These are phyloP conservation scores for Melinaea marsaeus DNA, from an alignment of 2,888 invertebrate species.

Conservation along the genomic window DNA sequence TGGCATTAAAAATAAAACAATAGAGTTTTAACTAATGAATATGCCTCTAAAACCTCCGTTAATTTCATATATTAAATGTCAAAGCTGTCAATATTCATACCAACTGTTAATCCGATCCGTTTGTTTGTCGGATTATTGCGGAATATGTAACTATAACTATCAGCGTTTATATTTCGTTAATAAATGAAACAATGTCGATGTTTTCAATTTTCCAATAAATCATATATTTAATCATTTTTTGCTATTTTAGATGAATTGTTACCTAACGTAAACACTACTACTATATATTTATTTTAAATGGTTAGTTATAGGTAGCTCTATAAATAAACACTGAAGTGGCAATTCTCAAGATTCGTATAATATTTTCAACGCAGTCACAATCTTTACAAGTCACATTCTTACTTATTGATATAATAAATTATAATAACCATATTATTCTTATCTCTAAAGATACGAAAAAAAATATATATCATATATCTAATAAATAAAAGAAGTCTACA, in stretches of 20 bases:
- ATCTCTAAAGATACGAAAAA: no score
- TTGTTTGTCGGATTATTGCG: conserved; percentile 13
- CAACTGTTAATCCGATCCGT: conserved; percentile 11
- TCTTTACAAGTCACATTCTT: no score
- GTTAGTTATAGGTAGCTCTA: neutral
- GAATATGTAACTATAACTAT: neutral
- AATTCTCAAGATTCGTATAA: neutral
- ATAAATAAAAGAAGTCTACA: no score
- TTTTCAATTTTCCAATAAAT: neutral
- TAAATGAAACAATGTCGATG: neutral
- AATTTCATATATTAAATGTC: neutral
- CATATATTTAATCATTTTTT: neutral
- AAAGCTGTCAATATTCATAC: conserved; percentile 5
- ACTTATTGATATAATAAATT: no score
- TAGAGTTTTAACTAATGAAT: no score
- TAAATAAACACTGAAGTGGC: neutral
- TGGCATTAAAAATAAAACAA: no score
- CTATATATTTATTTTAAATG: no score
- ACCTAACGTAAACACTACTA: no score
- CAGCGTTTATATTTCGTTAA: neutral
- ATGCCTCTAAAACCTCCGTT: no score
- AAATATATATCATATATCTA: no score
- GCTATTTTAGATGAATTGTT: no score
- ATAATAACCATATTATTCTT: no score
- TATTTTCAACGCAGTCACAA: neutral